Conservation (phyloP, 2,888 invertebrate genomes). For the Drosophila glabriapex region DNA sequence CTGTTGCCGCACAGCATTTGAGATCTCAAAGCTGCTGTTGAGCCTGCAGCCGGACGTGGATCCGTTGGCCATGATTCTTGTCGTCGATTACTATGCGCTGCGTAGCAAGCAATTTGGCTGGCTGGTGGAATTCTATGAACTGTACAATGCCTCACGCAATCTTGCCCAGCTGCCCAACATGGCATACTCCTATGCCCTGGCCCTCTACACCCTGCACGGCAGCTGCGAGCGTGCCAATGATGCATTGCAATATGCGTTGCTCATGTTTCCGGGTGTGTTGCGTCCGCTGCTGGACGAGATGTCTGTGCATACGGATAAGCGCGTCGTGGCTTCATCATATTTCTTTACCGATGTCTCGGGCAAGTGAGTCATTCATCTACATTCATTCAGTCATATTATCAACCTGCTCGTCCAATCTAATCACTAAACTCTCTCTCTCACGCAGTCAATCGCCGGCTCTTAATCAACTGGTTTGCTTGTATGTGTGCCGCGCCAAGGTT, state of each 20-base stretch:
- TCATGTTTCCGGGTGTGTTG: slow-evolving; percentile 93
- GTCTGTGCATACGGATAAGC: slow-evolving; percentile 89
- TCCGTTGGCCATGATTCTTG: slow-evolving; percentile 91
- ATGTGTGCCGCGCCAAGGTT: slow-evolving; percentile 90
- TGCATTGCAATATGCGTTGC: slow-evolving; percentile 90
- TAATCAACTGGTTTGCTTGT: slow-evolving; percentile 90
- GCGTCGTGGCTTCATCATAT: slow-evolving; percentile 87
- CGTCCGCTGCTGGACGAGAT: slow-evolving; percentile 91
- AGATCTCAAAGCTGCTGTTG: slow-evolving; percentile 93
- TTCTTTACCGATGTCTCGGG: slow-evolving; percentile 82
- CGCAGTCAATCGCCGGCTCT: slow-evolving; percentile 88
- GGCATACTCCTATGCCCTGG: slow-evolving; percentile 92
- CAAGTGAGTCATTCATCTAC: slow-evolving; percentile 63
- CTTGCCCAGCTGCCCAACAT: slow-evolving; percentile 94
- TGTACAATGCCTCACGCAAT: slow-evolving; percentile 89
- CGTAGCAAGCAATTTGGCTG: slow-evolving; percentile 91
- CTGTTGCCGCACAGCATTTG: slow-evolving; percentile 94
- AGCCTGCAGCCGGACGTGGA: slow-evolving; percentile 91
- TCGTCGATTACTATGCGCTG: slow-evolving; percentile 93
- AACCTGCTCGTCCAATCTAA: slow-evolving; percentile 12
- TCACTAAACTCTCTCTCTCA: slow-evolving; percentile 19
- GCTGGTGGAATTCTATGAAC: slow-evolving; percentile 87
- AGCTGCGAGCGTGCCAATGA: slow-evolving; percentile 87
- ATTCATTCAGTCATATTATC: neutral
- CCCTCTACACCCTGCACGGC: slow-evolving; percentile 88